Evolutionary conservation across 2,888 invertebrate genomes (phyloP).

Genomic region (Leptogaster cylindrica): DNA sequence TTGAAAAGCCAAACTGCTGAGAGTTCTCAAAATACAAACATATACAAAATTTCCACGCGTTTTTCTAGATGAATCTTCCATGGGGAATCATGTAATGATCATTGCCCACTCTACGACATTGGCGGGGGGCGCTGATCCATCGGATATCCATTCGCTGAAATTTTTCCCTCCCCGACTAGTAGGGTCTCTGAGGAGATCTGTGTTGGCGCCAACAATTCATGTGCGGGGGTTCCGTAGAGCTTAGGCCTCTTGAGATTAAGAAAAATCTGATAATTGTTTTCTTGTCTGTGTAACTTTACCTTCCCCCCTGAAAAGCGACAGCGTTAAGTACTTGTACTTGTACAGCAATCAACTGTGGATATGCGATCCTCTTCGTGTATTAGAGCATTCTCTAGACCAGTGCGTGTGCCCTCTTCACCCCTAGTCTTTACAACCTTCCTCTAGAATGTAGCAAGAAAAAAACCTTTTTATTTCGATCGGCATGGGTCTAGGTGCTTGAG

Average conservation of each 20-base stretch:
- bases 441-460: too few relatives aligned
- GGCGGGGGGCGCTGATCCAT: not conserved
- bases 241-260: slow-evolving; percentile 10
- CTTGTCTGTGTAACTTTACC: not conserved
- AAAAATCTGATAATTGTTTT: slow-evolving; percentile 1
- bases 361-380: not conserved
- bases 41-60: not conserved
- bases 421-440: too few relatives aligned
- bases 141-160: not conserved
- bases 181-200: slow-evolving; percentile 15
- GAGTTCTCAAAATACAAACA: slow-evolving; percentile 11
- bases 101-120: slow-evolving; percentile 12
- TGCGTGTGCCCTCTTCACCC: too few relatives aligned
- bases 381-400: not conserved
- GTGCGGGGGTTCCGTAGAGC: not conserved
- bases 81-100: slow-evolving; percentile 16
- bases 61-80: slow-evolving; percentile 34
- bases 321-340: not conserved
- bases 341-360: too few relatives aligned
- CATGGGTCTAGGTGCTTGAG: too few relatives aligned
- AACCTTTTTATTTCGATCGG: too few relatives aligned
- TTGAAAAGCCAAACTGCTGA: slow-evolving; percentile 3
- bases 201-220: too few relatives aligned
- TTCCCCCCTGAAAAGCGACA: not conserved
- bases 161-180: slow-evolving; percentile 9